Conservation (phyloP, 2,888 invertebrate genomes). For the Andrena bucephala region DNA sequence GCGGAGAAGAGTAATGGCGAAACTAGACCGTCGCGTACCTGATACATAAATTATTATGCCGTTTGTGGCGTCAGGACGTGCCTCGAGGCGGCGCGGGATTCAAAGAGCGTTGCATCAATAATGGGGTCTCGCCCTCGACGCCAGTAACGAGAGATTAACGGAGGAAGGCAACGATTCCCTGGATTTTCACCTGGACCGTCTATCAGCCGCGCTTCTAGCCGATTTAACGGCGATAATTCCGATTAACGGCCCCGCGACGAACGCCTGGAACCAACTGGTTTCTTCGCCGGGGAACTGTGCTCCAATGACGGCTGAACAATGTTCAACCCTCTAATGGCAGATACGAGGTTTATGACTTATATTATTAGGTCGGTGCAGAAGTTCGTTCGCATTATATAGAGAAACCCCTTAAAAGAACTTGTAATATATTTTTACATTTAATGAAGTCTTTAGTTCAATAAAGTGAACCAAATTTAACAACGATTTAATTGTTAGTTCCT, state of each 20-base stretch:
- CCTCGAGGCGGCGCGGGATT: slow-evolving; percentile 17
- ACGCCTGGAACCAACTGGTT: not conserved
- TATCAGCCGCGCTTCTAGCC: not conserved
- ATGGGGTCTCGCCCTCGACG: slow-evolving; percentile 25
- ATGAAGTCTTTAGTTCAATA: too few relatives aligned
- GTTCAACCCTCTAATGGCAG: not conserved
- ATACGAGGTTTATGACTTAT: too few relatives aligned
- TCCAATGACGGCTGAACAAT: slow-evolving; percentile 9
- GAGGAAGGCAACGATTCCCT: slow-evolving; percentile 27
- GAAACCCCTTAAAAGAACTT: too few relatives aligned
- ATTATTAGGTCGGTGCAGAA: too few relatives aligned
- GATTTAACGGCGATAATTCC: not conserved
- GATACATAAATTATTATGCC: slow-evolving; percentile 44
- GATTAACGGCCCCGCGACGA: not conserved
- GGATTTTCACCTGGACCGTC: slow-evolving; percentile 15
- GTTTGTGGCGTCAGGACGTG: slow-evolving; percentile 12
- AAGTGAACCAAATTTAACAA: too few relatives aligned
- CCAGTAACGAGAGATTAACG: slow-evolving; percentile 25
- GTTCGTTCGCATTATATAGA: too few relatives aligned
- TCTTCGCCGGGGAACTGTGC: not conserved
- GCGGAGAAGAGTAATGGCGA: slow-evolving; percentile 18
- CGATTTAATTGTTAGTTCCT: too few relatives aligned
- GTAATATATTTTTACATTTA: too few relatives aligned
- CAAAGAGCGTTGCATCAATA: slow-evolving; percentile 25
- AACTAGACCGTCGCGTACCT: slow-evolving; percentile 39